Percentiles rank a stretch among this genome's conserved stretches.
phyloP scores from a whole-genome alignment of 2,797 vertebrate species.

The Danio aesculapii region DNA sequence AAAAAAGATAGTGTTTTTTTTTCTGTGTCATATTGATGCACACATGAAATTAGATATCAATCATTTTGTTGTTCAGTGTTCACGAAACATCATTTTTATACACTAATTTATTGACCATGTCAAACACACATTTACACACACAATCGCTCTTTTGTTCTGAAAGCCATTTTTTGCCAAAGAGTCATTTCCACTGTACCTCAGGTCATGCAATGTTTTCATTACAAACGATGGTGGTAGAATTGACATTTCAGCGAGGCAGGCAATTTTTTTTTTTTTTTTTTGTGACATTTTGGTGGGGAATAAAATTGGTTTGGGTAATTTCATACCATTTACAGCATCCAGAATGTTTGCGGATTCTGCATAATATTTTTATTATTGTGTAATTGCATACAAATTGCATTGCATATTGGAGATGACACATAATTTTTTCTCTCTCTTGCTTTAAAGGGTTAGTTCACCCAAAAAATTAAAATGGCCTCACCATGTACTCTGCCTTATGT shows the following conservation, averaged over 20 bases:
- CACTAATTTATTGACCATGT: neutral
- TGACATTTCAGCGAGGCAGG: neutral
- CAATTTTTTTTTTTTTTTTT: too few species aligned
- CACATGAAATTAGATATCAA: constrained; percentile 10
- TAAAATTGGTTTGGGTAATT: constrained; percentile 1
- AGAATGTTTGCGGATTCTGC: constrained; percentile 5
- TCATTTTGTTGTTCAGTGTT: neutral
- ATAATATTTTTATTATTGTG: neutral
- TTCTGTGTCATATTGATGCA: neutral
- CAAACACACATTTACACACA: neutral
- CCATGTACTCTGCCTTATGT: too few species aligned
- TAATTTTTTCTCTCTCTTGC: neutral
- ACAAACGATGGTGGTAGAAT: neutral
- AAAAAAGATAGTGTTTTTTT: too few species aligned
- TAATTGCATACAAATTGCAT: constrained; percentile 15
- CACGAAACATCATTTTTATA: neutral
- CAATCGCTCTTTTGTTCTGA: neutral
- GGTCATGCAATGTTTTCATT: neutral
- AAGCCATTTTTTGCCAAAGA: neutral
- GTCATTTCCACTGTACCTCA: constrained; percentile 23
- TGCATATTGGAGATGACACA: neutral
- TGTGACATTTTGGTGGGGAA: neutral
- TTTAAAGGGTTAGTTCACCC: too few species aligned
- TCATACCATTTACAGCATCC: neutral
- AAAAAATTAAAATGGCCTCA: too few species aligned